Percentiles rank a stretch among this genome's conserved stretches.
Conservation (phyloP, 2,888 invertebrate genomes). For the Scaptodrosophila latifasciaeformis region DNA sequence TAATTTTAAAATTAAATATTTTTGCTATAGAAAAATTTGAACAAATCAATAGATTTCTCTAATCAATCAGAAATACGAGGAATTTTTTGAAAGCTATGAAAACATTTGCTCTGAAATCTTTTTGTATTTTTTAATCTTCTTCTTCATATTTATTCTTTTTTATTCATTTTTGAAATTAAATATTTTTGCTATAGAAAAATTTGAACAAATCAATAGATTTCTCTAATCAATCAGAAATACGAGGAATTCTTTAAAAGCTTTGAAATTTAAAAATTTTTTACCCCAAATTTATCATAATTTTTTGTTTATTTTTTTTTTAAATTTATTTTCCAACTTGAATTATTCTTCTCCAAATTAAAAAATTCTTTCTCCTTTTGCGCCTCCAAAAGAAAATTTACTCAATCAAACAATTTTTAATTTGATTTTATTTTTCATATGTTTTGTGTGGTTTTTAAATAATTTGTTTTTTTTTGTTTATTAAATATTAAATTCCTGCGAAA, state of each 20-base stretch:
- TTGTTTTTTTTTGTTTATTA: slow-evolving; percentile 31
- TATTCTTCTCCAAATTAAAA: too few relatives aligned
- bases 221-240: too few relatives aligned
- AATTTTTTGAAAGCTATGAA: too few relatives aligned
- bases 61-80: too few relatives aligned
- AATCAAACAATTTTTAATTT: slow-evolving; percentile 9
- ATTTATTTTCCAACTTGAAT: background rate
- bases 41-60: too few relatives aligned
- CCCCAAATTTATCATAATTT: background rate
- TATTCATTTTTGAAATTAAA: background rate
- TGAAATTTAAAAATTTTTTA: background rate
- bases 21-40: too few relatives aligned
- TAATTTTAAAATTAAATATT: too few relatives aligned
- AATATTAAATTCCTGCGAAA: slow-evolving; percentile 53
- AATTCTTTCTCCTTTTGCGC: too few relatives aligned
- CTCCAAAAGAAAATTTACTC: too few relatives aligned
- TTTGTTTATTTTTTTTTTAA: slow-evolving; percentile 15
- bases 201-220: background rate
- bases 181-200: background rate
- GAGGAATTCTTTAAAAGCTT: too few relatives aligned
- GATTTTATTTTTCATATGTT: slow-evolving; percentile 15
- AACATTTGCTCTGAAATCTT: background rate
- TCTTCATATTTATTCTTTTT: background rate
- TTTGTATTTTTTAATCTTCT: background rate
- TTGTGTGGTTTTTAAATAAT: background rate